These are phyloP conservation scores for Crioceris asparagi DNA, from an alignment of 2,888 invertebrate genomes.

Conservation along the genomic window DNA sequence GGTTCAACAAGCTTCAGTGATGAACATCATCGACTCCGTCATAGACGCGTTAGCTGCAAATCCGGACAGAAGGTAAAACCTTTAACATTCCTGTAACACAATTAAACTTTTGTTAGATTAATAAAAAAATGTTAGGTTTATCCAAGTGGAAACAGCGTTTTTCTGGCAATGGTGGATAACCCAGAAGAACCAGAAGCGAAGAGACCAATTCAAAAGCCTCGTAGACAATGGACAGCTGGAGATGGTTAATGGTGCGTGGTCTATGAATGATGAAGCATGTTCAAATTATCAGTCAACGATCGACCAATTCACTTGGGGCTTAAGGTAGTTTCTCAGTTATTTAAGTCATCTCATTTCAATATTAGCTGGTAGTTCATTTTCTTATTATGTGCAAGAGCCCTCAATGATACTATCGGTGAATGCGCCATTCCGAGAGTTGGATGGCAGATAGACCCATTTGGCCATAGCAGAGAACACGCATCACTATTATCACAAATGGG, in stretches of 20 bases:
- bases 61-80: too few species aligned
- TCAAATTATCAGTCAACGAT: slow-evolving; percentile 58
- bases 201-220: slow-evolving; percentile 44
- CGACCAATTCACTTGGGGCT: slow-evolving; percentile 60
- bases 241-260: slow-evolving; percentile 52
- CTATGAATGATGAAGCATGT: slow-evolving; percentile 54
- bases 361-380: too few species aligned
- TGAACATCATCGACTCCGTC: slow-evolving; percentile 81
- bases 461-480: slow-evolving; percentile 62
- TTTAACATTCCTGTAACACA: too few species aligned
- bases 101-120: too few species aligned
- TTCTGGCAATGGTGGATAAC: slow-evolving; percentile 74
- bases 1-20: slow-evolving; percentile 75
- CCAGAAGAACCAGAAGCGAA: slow-evolving; percentile 44
- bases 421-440: slow-evolving; percentile 66
- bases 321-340: slow-evolving; percentile 47
- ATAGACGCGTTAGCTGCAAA: slow-evolving; percentile 56
- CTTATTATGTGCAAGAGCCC: too few species aligned
- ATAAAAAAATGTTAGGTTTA: slow-evolving; percentile 45
- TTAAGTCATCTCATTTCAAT: too few species aligned
- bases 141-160: slow-evolving; percentile 71
- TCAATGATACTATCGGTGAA: slow-evolving; percentile 51
- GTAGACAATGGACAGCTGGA: slow-evolving; percentile 50
- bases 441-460: too few species aligned
- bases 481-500: slow-evolving; percentile 56